These are phyloP conservation scores for Calameuta filiformis DNA, from an alignment of 2,888 invertebrate genomes.

Conservation along the genomic window DNA sequence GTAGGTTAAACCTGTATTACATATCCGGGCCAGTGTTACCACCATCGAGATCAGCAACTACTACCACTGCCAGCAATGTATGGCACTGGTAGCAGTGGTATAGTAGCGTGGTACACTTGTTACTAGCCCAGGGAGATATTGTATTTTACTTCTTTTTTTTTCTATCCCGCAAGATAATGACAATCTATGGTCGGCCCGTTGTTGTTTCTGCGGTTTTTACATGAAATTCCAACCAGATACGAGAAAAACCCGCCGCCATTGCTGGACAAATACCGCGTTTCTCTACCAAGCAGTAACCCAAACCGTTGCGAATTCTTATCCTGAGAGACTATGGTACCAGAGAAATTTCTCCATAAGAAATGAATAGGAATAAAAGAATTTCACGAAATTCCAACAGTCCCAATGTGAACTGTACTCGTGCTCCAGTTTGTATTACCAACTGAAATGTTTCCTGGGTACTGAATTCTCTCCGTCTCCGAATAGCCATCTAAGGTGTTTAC, in stretches of 20 bases:
- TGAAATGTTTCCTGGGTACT: neutral
- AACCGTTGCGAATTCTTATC: neutral
- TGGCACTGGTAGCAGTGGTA: neutral
- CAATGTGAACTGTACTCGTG: neutral
- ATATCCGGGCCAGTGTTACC: constrained; percentile 28
- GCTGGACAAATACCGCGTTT: neutral
- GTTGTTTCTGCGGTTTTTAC: constrained; percentile 15
- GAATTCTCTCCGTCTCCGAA: neutral
- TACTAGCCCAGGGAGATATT: constrained; percentile 26
- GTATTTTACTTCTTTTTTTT: constrained; percentile 22
- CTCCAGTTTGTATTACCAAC: neutral
- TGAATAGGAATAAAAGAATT: neutral
- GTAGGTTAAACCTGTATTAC: constrained; percentile 10
- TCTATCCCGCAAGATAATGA: constrained; percentile 27
- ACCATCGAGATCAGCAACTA: neutral
- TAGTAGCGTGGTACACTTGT: neutral
- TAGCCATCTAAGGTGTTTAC: neutral
- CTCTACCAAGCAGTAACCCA: neutral
- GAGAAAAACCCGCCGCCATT: neutral
- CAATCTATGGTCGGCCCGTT: constrained; percentile 27
- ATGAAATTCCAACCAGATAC: constrained; percentile 17
- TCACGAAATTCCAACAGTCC: neutral
- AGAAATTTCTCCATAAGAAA: neutral
- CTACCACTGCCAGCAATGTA: neutral
- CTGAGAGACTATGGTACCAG: neutral